phyloP scores from a whole-genome alignment of 2,113 vertebrate species.

The Mormyrus iriodes region DNA sequence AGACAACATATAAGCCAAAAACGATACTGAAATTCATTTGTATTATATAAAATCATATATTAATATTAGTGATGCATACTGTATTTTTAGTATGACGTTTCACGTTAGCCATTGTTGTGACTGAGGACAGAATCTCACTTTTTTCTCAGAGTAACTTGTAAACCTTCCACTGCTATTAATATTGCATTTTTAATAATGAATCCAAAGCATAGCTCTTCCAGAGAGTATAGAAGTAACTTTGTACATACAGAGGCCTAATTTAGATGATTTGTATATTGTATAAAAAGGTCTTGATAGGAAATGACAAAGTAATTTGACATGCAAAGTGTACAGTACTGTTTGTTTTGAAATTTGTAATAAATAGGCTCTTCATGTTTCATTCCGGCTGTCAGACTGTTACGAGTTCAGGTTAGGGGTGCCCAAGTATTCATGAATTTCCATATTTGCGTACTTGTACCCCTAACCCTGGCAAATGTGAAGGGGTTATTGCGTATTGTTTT shows the following conservation, averaged over 20 bases:
- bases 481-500: not conserved
- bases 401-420: not conserved
- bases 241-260: not conserved
- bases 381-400: not conserved
- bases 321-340: not conserved
- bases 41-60: not conserved
- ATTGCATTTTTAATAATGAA: not conserved
- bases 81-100: not conserved
- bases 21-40: not conserved
- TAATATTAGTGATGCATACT: not conserved
- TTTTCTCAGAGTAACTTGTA: not conserved
- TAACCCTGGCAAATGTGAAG: not conserved
- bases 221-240: not conserved
- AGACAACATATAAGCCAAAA: not conserved
- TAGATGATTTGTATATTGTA: not conserved
- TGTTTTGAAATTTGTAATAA: not conserved
- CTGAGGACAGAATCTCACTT: not conserved
- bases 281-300: not conserved
- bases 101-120: not conserved
- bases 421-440: not conserved
- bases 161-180: too few relatives aligned
- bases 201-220: not conserved
- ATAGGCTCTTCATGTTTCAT: not conserved
- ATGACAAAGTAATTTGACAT: not conserved
- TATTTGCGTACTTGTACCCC: not conserved